Evolutionary conservation across 23 tunicate species (phyloP), one percentile per base, ranked within the genome.

Genomic region (Styela plicata): DNA sequence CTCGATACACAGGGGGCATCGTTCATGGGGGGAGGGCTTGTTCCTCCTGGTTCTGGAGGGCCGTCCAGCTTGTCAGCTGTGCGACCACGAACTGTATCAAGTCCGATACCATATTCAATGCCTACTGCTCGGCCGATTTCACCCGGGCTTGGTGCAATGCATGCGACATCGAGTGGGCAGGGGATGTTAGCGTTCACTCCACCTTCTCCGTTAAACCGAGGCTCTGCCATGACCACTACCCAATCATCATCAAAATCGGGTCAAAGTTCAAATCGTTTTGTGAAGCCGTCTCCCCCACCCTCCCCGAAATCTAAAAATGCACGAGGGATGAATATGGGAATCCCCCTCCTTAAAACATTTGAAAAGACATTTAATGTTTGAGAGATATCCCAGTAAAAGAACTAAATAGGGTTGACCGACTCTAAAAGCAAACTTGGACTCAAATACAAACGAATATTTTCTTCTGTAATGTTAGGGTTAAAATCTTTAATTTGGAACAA

Each of bases 221-320:
- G 33, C 25, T n/a, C 64, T 13, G 0, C 31, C 24, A 0, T 33
- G 52, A 23, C 20, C 52, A 19, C 44, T 61, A 16, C 61, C 0
- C 31, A 70, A 31, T 19, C 63, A 23, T 20, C 69, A 25, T 21
- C 31, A 3, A 68, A 74, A 66, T 73, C 85, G 33, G 68, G 32
- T 2, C 64, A 81, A 53, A 32, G 1, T 31, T 16, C 67, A 37
- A 63, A 34, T 3, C 69, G 83, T 52, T 93, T 93, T 80, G 65
- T 88, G 0, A 93, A 93, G 77, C 98, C 98, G 16, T 82, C 87
- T 44, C 88, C 98, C 5, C 94, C 98, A 63, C 86, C 97, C 35
- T 87, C 84, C 20, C 88, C 94, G 23, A 75, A 83, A 63, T 61
- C 90, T 0, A 86, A 86, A n/a, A 73, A 86, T 86, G 85, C 62